Percentiles rank a stretch among this genome's conserved stretches.
Evolutionary conservation across 1,140 invertebrate genomes (phyloP).

Genomic region (Lanistes nyassanus): DNA sequence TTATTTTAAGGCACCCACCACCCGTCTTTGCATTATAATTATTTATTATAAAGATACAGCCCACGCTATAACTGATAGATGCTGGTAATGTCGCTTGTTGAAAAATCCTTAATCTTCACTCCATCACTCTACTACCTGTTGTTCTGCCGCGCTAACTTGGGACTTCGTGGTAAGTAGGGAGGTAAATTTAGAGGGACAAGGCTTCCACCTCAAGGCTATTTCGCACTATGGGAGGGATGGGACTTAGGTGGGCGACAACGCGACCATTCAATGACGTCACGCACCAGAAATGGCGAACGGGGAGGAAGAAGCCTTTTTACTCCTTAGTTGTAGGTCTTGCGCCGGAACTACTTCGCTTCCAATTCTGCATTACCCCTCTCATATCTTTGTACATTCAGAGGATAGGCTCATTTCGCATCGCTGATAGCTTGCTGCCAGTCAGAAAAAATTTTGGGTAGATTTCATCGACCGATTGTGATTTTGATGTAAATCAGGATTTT

Average conservation of each 20-base stretch:
- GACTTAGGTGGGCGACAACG: slow-evolving; percentile 2
- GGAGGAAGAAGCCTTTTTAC: slow-evolving; percentile 16
- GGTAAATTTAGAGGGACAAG: not conserved
- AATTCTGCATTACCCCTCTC: not conserved
- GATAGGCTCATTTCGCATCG: not conserved
- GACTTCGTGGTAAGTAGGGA: too few species aligned
- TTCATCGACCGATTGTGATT: not conserved
- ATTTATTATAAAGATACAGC: not conserved
- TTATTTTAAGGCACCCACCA: too few species aligned
- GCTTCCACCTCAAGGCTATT: not conserved
- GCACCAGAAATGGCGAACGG: slow-evolving; percentile 31
- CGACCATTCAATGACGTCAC: slow-evolving; percentile 27
- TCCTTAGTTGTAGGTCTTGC: not conserved
- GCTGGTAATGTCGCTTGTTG: not conserved
- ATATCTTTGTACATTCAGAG: not conserved
- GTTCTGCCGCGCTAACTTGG: not conserved
- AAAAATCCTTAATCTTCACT: not conserved
- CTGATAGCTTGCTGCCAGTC: not conserved
- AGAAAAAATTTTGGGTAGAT: not conserved
- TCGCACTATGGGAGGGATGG: not conserved
- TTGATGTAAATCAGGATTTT: slow-evolving; percentile 5
- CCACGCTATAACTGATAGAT: not conserved
- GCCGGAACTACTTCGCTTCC: slow-evolving; percentile 14
- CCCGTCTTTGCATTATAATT: too few species aligned
- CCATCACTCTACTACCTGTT: not conserved